phyloP scores from a whole-genome alignment of 2,888 invertebrate genomes.

The Gastrophysa polygoni region DNA sequence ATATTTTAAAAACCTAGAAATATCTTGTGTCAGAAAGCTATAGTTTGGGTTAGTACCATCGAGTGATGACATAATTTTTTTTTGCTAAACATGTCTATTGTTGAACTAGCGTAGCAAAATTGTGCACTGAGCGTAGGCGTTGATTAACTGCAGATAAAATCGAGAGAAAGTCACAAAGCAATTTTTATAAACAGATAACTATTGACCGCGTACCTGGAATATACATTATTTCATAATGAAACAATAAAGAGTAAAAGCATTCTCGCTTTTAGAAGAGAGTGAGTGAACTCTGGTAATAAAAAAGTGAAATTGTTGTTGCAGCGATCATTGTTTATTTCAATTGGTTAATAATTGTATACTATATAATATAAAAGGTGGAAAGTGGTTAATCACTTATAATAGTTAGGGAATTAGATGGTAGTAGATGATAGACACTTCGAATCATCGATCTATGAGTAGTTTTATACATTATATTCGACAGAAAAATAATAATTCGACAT shows the following conservation, averaged over 20 bases:
- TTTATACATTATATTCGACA: no score
- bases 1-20: no score
- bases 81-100: no score
- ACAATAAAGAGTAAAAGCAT: constrained; percentile 14
- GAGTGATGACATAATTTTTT: no score
- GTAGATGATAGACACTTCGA: no score
- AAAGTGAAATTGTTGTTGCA: constrained; percentile 23
- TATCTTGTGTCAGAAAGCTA: no score
- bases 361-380: not conserved
- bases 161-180: constrained; percentile 29
- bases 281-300: constrained; percentile 18
- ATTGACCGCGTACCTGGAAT: constrained; percentile 9
- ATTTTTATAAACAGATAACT: constrained; percentile 11
- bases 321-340: not conserved
- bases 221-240: not conserved
- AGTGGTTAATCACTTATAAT: not conserved
- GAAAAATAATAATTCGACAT: no score
- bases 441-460: no score
- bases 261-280: constrained; percentile 7
- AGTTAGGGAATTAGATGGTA: not conserved
- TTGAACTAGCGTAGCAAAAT: not conserved
- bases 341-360: not conserved
- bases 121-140: constrained; percentile 30
- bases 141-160: constrained; percentile 30
- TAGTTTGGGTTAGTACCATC: no score